A percentile compares a stretch with the other conserved stretches of the same genome.
phyloP scores from a whole-genome alignment of 2,888 invertebrate species.

The Drosophila melanosoma region DNA sequence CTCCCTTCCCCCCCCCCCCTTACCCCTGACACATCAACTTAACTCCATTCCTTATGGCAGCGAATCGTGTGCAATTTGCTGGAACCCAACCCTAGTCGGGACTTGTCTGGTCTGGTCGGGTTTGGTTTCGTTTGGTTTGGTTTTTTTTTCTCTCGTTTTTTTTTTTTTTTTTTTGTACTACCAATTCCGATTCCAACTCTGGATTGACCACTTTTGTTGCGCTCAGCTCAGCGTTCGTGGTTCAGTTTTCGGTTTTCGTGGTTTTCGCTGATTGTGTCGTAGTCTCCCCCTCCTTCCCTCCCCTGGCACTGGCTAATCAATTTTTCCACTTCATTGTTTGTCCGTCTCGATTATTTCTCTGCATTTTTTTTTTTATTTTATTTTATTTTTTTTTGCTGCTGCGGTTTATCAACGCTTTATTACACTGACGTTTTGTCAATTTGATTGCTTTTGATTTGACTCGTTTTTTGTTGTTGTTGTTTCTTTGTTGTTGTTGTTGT shows the following conservation, averaged over 20 bases:
- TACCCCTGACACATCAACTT: too few species aligned
- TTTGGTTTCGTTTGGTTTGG: constrained; percentile 4
- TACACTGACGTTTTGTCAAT: constrained; percentile 83
- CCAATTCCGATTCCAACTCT: constrained; percentile 24
- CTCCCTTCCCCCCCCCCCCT: neutral
- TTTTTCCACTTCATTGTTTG: constrained; percentile 60
- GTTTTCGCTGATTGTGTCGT: constrained; percentile 50
- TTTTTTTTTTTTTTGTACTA: neutral
- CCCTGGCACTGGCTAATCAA: constrained; percentile 60
- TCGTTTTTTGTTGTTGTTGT: constrained; percentile 4
- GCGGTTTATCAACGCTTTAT: constrained; percentile 83
- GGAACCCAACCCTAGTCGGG: constrained; percentile 44
- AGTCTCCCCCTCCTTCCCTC: neutral
- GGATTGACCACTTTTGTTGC: constrained; percentile 68
- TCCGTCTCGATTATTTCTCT: constrained; percentile 23
- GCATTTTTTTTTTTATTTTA: neutral
- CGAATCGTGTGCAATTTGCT: constrained; percentile 76
- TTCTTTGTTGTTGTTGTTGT: constrained; percentile 36
- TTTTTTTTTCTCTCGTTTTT: neutral
- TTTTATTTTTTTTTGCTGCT: constrained; percentile 36
- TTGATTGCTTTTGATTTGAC: constrained; percentile 82
- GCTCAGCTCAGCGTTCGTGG: constrained; percentile 30
- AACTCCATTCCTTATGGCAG: constrained; percentile 46
- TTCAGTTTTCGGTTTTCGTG: constrained; percentile 54
- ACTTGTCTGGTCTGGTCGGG: constrained; percentile 4